These are phyloP conservation scores for Cydia fagiglandana DNA, from an alignment of 1,140 invertebrate species.

Conservation along the genomic window DNA sequence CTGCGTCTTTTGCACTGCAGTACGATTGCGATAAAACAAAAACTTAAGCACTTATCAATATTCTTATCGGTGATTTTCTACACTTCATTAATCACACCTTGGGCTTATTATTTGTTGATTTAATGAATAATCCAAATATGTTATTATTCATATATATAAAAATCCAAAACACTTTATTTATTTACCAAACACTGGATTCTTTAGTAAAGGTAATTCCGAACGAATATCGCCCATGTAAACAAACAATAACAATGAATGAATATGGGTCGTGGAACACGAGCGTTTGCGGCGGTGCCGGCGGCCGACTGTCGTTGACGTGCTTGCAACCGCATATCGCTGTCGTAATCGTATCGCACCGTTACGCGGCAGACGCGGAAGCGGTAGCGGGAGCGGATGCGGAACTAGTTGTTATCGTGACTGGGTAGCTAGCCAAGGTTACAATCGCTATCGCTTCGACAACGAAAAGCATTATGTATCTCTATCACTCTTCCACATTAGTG, in stretches of 20 bases:
- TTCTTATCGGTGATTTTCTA: slow-evolving; percentile 61
- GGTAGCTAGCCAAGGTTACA: too few species aligned
- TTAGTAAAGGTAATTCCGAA: background rate
- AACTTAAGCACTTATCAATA: slow-evolving; percentile 27
- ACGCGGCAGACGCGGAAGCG: slow-evolving; percentile 40
- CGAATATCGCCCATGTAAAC: background rate
- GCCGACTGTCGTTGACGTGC: slow-evolving; percentile 50
- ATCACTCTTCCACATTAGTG: too few species aligned
- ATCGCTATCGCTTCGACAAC: too few species aligned
- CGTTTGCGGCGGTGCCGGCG: slow-evolving; percentile 44
- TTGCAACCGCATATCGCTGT: slow-evolving; percentile 52
- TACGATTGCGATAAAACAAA: slow-evolving; percentile 46
- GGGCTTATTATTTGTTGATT: slow-evolving; percentile 52
- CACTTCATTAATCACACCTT: slow-evolving; percentile 50
- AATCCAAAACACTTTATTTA: background rate
- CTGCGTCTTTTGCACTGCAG: slow-evolving; percentile 48
- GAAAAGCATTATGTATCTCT: too few species aligned
- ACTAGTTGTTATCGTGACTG: background rate
- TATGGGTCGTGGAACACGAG: slow-evolving; percentile 41
- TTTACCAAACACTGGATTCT: background rate
- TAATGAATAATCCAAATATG: background rate
- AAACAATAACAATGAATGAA: background rate
- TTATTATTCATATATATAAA: background rate
- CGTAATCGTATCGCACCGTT: slow-evolving; percentile 57
- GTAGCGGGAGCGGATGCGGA: slow-evolving; percentile 2